Percentiles rank a stretch among this genome's conserved stretches.
Evolutionary conservation across 2,888 invertebrate species (phyloP).

Genomic region (Chrysodeixis includens): DNA sequence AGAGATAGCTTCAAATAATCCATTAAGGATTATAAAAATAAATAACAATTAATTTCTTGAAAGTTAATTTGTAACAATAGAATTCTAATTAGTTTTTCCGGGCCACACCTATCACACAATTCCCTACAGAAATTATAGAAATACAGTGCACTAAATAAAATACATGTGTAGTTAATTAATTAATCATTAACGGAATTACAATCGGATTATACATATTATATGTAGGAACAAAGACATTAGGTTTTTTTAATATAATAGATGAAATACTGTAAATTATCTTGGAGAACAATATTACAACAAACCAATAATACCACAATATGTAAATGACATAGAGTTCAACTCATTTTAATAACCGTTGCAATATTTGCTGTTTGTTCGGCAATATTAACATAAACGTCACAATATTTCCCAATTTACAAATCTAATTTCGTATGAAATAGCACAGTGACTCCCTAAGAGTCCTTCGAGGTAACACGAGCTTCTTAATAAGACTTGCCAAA

Average conservation of each 20-base stretch:
- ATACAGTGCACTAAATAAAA: background rate
- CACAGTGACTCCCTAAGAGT: conserved; percentile 39
- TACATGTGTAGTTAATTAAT: background rate
- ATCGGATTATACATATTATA: background rate
- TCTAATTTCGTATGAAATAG: conserved; percentile 56
- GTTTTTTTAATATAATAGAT: background rate
- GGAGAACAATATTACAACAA: conserved; percentile 1
- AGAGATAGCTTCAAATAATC: no score
- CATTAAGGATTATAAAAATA: no score
- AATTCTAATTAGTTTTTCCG: background rate
- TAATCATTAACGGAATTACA: background rate
- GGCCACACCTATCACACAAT: background rate
- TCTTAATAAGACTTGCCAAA: conserved; percentile 33
- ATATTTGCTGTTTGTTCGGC: conserved; percentile 14
- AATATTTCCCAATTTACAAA: conserved; percentile 41
- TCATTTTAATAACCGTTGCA: conserved; percentile 26
- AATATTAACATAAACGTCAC: conserved; percentile 29
- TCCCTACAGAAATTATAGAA: background rate
- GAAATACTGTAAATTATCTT: no score
- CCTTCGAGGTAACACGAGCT: conserved; percentile 46
- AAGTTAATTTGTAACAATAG: background rate
- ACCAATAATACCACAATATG: background rate
- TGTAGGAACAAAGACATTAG: background rate
- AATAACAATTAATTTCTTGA: no score
- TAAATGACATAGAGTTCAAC: conserved; percentile 1